Evolutionary conservation across 2,888 invertebrate species (phyloP).

Genomic region (Cryptocephalus moraei): DNA sequence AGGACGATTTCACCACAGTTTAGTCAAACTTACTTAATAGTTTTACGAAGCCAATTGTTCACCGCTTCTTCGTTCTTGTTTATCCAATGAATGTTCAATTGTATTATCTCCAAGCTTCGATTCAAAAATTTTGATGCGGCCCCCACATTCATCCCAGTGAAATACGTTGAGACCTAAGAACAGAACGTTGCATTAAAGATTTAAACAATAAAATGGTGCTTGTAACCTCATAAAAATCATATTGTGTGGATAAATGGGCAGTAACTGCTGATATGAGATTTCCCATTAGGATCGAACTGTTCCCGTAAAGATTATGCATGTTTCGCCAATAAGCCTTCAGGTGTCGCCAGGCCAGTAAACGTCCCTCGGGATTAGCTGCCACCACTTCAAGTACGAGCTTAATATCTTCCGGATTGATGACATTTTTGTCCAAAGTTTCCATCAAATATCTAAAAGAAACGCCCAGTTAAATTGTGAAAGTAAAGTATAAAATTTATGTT

Average conservation of each 20-base stretch:
- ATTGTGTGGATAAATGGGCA: conserved; percentile 59
- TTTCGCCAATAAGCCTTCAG: conserved; percentile 59
- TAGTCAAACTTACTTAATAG: neutral
- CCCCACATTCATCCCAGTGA: conserved; percentile 38
- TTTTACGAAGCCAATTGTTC: conserved; percentile 28
- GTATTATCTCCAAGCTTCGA: conserved; percentile 69
- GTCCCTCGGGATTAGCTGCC: conserved; percentile 60
- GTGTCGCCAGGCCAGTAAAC: conserved; percentile 63
- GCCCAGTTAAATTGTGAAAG: neutral
- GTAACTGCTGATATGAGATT: conserved; percentile 54
- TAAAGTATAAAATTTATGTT: neutral
- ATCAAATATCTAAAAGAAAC: conserved; percentile 56
- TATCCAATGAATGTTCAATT: conserved; percentile 76
- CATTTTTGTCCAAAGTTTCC: conserved; percentile 57
- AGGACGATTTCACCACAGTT: too few species aligned
- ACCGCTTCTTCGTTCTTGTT: conserved; percentile 46
- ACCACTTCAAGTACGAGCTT: conserved; percentile 61
- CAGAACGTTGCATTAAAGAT: neutral
- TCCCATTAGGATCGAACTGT: conserved; percentile 53
- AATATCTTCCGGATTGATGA: conserved; percentile 61
- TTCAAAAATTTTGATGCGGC: conserved; percentile 47
- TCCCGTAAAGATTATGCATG: conserved; percentile 52
- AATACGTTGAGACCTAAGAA: conserved; percentile 36
- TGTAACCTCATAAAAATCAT: conserved; percentile 61
- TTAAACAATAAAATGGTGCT: conserved; percentile 1